Percentiles rank a stretch among this genome's conserved stretches.
phyloP scores from a whole-genome alignment of 2,888 invertebrate genomes.

The Cinara cedri region DNA sequence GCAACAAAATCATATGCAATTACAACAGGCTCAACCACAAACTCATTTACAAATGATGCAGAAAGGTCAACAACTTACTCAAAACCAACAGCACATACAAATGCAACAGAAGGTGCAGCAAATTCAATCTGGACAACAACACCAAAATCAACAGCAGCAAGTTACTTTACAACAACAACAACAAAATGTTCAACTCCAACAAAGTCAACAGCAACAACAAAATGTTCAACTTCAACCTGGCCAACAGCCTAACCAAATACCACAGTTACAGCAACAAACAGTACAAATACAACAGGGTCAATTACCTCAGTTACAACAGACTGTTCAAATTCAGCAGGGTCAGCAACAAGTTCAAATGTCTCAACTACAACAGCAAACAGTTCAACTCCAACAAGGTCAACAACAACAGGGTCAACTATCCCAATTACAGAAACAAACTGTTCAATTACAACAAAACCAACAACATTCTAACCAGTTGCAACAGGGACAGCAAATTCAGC shows the following conservation, averaged over 20 bases:
- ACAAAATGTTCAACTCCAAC: slow-evolving; percentile 59
- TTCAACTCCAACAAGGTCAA: slow-evolving; percentile 61
- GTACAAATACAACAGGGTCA: slow-evolving; percentile 62
- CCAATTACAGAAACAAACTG: slow-evolving; percentile 57
- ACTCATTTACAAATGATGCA: slow-evolving; percentile 66
- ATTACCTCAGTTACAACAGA: slow-evolving; percentile 58
- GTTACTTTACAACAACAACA: slow-evolving; percentile 63
- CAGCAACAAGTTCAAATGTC: slow-evolving; percentile 60
- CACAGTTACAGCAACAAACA: slow-evolving; percentile 61
- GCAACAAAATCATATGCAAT: slow-evolving; percentile 60
- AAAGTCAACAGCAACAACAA: slow-evolving; percentile 60
- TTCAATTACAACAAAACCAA: slow-evolving; percentile 60
- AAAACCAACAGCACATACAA: slow-evolving; percentile 58
- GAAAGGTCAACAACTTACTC: slow-evolving; percentile 61
- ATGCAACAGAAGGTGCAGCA: slow-evolving; percentile 62
- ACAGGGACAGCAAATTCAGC: slow-evolving; percentile 66
- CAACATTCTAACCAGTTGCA: slow-evolving; percentile 63
- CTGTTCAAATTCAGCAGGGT: slow-evolving; percentile 60
- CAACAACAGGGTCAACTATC: slow-evolving; percentile 60
- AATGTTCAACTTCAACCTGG: slow-evolving; percentile 59
- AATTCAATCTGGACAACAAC: slow-evolving; percentile 62
- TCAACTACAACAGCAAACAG: slow-evolving; percentile 61
- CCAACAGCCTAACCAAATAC: slow-evolving; percentile 58
- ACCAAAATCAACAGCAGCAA: slow-evolving; percentile 64
- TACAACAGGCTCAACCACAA: slow-evolving; percentile 66